Evolutionary conservation across 2,888 invertebrate species (phyloP).

Genomic region (Apantesis nais): DNA sequence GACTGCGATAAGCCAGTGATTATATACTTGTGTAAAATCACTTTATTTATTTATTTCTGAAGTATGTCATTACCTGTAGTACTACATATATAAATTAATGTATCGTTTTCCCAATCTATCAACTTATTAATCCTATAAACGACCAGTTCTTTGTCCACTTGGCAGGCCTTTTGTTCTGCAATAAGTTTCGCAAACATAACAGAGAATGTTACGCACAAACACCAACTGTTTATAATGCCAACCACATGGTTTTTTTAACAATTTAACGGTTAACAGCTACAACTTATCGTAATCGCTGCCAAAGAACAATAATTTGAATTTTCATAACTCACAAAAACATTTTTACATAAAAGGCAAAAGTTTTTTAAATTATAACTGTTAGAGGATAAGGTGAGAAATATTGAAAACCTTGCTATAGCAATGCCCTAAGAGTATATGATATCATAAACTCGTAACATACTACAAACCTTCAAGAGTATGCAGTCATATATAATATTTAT

Average conservation of each 20-base stretch:
- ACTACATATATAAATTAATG: background rate
- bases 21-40: background rate
- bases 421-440: slow-evolving; percentile 12
- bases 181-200: slow-evolving; percentile 32
- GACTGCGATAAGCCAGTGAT: too few species aligned
- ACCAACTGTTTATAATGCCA: slow-evolving; percentile 31
- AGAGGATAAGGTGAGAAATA: background rate
- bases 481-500: slow-evolving; percentile 26
- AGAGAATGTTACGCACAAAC: slow-evolving; percentile 26
- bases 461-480: background rate
- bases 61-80: background rate
- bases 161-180: slow-evolving; percentile 29
- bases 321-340: background rate
- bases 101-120: background rate
- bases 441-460: background rate
- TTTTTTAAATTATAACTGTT: background rate
- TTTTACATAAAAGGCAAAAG: background rate
- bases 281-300: slow-evolving; percentile 1
- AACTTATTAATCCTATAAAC: slow-evolving; percentile 22
- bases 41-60: background rate
- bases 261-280: slow-evolving; percentile 29
- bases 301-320: slow-evolving; percentile 17
- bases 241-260: slow-evolving; percentile 22
- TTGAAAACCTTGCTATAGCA: background rate
- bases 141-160: slow-evolving; percentile 24